These are phyloP conservation scores for Dynastes tityus DNA, from an alignment of 2,888 invertebrate genomes.

Conservation along the genomic window DNA sequence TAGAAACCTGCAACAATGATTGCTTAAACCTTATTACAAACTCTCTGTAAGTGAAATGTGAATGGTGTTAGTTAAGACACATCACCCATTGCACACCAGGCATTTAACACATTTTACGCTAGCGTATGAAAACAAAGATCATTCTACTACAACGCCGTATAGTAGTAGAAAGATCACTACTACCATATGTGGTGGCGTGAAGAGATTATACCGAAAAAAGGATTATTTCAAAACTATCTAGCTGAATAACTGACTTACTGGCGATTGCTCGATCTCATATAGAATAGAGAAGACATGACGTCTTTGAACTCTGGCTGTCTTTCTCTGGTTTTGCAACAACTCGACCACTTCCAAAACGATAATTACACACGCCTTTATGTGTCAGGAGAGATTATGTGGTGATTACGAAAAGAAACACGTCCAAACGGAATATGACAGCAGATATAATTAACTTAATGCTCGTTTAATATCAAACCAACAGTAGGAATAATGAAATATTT, in stretches of 20 bases:
- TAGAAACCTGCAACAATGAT: neutral
- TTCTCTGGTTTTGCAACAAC: constrained; percentile 43
- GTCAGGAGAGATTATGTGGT: constrained; percentile 37
- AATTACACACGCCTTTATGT: constrained; percentile 41
- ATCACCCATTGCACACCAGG: neutral
- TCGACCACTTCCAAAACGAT: constrained; percentile 39
- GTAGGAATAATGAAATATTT: constrained; percentile 28
- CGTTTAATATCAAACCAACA: constrained; percentile 19
- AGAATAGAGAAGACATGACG: constrained; percentile 22
- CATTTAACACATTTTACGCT: neutral
- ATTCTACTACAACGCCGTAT: neutral
- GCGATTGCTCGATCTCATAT: constrained; percentile 10
- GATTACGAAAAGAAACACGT: constrained; percentile 45
- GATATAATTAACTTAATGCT: constrained; percentile 46
- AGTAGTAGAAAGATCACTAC: neutral
- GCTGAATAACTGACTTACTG: neutral
- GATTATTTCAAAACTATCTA: constrained; percentile 31
- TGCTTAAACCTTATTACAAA: neutral
- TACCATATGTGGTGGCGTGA: constrained; percentile 2
- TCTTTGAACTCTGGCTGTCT: constrained; percentile 39
- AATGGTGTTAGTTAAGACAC: constrained; percentile 10
- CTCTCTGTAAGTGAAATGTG: constrained; percentile 1
- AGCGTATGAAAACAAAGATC: neutral
- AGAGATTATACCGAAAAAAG: constrained; percentile 25
- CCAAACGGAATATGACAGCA: constrained; percentile 44